Conservation (phyloP, 2,888 invertebrate genomes). For the Cerastoderma edule region DNA sequence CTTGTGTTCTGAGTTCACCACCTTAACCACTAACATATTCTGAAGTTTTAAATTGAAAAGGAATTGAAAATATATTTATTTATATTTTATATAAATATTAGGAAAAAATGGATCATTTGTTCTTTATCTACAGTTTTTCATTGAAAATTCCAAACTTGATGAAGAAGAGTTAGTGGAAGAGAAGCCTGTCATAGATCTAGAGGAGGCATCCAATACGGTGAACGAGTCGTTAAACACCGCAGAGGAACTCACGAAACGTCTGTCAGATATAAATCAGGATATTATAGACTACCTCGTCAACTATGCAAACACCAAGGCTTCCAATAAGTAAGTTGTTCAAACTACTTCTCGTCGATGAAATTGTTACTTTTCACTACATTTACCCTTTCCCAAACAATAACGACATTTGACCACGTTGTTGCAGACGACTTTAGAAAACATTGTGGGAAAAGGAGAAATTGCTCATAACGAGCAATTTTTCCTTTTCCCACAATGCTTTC, state of each 20-base stretch:
- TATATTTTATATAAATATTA: too few species aligned
- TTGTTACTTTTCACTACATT: background rate
- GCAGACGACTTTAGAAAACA: background rate
- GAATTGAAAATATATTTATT: too few species aligned
- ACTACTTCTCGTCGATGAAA: background rate
- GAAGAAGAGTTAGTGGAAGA: conserved; percentile 76
- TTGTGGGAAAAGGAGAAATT: background rate
- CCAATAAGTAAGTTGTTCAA: conserved; percentile 76
- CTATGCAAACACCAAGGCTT: conserved; percentile 80
- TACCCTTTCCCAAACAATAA: background rate
- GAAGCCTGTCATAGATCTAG: conserved; percentile 79
- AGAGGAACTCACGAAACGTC: conserved; percentile 71
- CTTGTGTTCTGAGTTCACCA: too few species aligned
- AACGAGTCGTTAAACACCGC: conserved; percentile 78
- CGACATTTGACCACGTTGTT: background rate
- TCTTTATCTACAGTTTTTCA: conserved; percentile 76
- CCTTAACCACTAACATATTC: too few species aligned
- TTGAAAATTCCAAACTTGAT: conserved; percentile 77
- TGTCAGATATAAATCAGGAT: conserved; percentile 80
- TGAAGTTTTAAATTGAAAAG: too few species aligned
- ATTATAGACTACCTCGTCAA: conserved; percentile 78
- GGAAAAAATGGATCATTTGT: background rate
- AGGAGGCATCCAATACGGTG: conserved; percentile 74
- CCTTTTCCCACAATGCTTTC: conserved; percentile 7
- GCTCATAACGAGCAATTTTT: background rate